These are phyloP conservation scores for Philaethria dido DNA, from an alignment of 2,888 invertebrate genomes.

Conservation along the genomic window DNA sequence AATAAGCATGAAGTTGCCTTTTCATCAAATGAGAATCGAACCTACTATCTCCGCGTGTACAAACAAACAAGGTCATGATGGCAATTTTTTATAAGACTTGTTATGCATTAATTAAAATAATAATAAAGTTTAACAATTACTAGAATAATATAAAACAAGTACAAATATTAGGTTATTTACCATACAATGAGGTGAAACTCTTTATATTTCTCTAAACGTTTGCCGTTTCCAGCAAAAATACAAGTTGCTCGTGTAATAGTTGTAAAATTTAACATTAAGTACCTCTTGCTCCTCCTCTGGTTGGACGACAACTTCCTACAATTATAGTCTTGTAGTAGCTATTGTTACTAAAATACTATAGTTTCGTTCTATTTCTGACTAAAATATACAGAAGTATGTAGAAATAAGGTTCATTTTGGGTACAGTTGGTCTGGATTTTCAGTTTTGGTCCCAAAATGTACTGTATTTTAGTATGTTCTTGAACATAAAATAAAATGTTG, in stretches of 20 bases:
- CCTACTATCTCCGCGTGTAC: no score
- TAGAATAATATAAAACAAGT: not conserved
- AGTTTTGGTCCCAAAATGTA: not conserved
- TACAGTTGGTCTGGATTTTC: not conserved
- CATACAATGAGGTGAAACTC: not conserved
- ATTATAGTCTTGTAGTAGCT: conserved; percentile 7
- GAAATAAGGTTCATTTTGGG: conserved; percentile 15
- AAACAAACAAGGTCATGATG: no score
- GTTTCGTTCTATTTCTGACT: conserved; percentile 1
- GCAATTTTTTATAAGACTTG: no score
- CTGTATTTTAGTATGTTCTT: not conserved
- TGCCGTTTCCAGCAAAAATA: conserved; percentile 9
- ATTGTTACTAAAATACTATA: conserved; percentile 24
- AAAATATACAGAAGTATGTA: not conserved
- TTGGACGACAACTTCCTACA: conserved; percentile 43
- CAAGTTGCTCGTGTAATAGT: not conserved
- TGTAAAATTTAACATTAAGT: conserved; percentile 25
- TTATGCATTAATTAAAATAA: not conserved
- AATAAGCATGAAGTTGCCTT: no score
- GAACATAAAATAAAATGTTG: conserved; percentile 5
- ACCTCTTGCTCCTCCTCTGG: conserved; percentile 48
- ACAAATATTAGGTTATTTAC: not conserved
- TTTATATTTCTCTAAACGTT: not conserved
- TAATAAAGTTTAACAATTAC: not conserved
- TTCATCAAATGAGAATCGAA: no score